Evolutionary conservation across 2,797 vertebrate species (phyloP).

Genomic region (Microtus agrestis): DNA sequence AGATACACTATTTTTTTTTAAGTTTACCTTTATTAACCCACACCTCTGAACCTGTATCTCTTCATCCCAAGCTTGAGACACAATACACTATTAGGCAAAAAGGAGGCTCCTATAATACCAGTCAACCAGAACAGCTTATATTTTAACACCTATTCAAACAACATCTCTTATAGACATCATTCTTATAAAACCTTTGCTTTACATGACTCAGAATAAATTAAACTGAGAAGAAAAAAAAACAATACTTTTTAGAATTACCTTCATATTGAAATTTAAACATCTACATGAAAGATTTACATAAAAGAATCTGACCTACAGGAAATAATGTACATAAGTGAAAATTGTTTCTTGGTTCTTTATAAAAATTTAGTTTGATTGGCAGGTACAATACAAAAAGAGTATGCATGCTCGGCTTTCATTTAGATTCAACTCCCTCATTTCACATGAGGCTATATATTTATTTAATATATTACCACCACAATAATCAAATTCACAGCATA

Average conservation of each 20-base stretch:
- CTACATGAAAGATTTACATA: slow-evolving; percentile 87
- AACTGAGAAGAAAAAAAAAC: slow-evolving; percentile 84
- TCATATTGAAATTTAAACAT: slow-evolving; percentile 89
- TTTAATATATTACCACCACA: slow-evolving; percentile 83
- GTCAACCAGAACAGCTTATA: slow-evolving; percentile 80
- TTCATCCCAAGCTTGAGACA: slow-evolving; percentile 36
- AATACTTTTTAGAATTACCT: slow-evolving; percentile 83
- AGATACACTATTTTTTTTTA: not conserved
- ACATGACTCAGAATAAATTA: slow-evolving; percentile 84
- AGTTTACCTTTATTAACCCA: not conserved
- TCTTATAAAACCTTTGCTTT: slow-evolving; percentile 85
- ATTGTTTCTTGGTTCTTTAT: slow-evolving; percentile 86
- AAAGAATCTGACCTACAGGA: slow-evolving; percentile 86
- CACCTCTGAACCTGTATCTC: slow-evolving; percentile 37
- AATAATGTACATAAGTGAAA: slow-evolving; percentile 85
- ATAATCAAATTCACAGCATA: slow-evolving; percentile 74
- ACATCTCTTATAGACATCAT: slow-evolving; percentile 82
- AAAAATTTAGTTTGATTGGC: slow-evolving; percentile 86
- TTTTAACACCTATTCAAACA: slow-evolving; percentile 84
- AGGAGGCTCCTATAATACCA: slow-evolving; percentile 52
- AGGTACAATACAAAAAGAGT: slow-evolving; percentile 86
- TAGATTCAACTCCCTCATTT: slow-evolving; percentile 80
- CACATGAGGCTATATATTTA: slow-evolving; percentile 81
- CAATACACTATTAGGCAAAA: not conserved
- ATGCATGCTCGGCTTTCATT: slow-evolving; percentile 85